These are phyloP conservation scores for Lasioglossum figueresi DNA, from an alignment of 2,888 invertebrate genomes.

Conservation along the genomic window DNA sequence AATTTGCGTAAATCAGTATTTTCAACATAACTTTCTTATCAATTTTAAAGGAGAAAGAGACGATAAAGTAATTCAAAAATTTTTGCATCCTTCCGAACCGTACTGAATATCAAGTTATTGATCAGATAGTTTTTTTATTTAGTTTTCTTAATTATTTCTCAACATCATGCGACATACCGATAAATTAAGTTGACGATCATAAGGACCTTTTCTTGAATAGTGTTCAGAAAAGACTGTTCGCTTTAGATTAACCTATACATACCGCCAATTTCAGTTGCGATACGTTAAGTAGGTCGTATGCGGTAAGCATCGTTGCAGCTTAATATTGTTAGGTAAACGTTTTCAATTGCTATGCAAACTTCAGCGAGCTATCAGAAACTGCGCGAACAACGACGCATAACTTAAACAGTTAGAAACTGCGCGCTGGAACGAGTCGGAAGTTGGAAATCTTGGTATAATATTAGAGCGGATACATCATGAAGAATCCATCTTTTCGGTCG, in stretches of 20 bases:
- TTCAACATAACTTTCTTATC: neutral
- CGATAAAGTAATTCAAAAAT: neutral
- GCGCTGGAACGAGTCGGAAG: constrained; percentile 69
- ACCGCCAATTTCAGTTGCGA: constrained; percentile 23
- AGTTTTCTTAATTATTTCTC: too few species aligned
- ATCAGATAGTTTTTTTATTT: too few species aligned
- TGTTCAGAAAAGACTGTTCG: neutral
- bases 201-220: neutral
- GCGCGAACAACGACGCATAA: constrained; percentile 75
- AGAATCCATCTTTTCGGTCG: neutral
- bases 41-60: neutral
- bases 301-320: constrained; percentile 47
- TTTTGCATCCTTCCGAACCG: neutral
- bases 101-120: neutral
- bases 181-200: neutral
- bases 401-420: constrained; percentile 74
- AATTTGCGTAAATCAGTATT: neutral
- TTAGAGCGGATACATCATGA: neutral
- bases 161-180: too few species aligned
- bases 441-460: constrained; percentile 64
- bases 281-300: constrained; percentile 26
- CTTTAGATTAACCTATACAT: neutral
- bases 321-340: constrained; percentile 71
- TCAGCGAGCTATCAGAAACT: constrained; percentile 69
- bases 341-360: constrained; percentile 70